These are phyloP conservation scores for Lamellibrachia columna DNA, from an alignment of 2,888 invertebrate genomes.

Conservation along the genomic window DNA sequence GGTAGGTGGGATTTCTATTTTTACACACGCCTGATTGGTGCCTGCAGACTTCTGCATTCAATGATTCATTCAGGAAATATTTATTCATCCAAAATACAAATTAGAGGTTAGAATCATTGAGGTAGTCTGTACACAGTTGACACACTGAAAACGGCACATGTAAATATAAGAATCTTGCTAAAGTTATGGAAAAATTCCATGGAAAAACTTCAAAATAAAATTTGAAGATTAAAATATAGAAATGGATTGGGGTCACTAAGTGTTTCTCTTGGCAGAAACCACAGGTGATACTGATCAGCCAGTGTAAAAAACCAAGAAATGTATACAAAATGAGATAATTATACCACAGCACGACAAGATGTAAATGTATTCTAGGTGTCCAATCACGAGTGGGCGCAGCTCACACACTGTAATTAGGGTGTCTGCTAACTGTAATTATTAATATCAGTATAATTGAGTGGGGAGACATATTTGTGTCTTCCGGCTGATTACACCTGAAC, in stretches of 20 bases:
- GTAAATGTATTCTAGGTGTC: not conserved
- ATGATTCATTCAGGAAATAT: not conserved
- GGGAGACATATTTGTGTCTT: not conserved
- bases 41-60: not conserved
- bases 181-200: too few species aligned
- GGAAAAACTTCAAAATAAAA: too few species aligned
- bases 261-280: not conserved
- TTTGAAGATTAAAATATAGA: not conserved
- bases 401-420: not conserved
- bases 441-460: not conserved
- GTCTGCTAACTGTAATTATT: slow-evolving; percentile 6
- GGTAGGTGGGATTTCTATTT: not conserved
- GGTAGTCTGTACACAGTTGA: too few species aligned
- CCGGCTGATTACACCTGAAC: not conserved
- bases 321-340: not conserved
- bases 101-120: too few species aligned
- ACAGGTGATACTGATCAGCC: not conserved
- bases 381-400: not conserved
- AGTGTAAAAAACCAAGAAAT: not conserved
- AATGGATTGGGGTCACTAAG: not conserved
- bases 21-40: not conserved
- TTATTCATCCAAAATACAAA: not conserved
- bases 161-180: too few species aligned
- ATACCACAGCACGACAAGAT: not conserved
- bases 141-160: too few species aligned